Evolutionary conservation across 2,797 vertebrate species (phyloP).

Genomic region (Varecia variegata): DNA sequence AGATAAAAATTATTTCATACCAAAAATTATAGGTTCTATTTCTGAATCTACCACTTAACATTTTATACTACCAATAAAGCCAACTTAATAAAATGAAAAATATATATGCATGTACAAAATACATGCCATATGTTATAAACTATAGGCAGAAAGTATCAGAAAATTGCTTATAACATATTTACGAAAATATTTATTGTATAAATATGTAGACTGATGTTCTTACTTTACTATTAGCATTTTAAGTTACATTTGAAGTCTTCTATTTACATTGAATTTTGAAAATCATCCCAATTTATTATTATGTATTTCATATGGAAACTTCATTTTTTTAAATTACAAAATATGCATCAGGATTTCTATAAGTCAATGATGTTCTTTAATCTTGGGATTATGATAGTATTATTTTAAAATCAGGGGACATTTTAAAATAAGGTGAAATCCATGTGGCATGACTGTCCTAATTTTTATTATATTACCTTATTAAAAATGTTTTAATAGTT

Average conservation of each 20-base stretch:
- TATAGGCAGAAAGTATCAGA: neutral
- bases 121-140: neutral
- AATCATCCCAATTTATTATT: neutral
- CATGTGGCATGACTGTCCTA: neutral
- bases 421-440: constrained; percentile 12
- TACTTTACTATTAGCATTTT: neutral
- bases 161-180: neutral
- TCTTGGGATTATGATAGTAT: neutral
- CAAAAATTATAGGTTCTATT: neutral
- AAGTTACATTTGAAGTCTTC: neutral
- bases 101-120: neutral
- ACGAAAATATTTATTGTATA: neutral
- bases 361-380: neutral
- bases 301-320: neutral
- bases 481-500: neutral
- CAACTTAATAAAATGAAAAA: neutral
- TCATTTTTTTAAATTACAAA: neutral
- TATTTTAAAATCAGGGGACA: neutral
- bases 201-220: neutral
- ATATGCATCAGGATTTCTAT: neutral
- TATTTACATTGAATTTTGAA: neutral
- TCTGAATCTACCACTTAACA: neutral
- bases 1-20: neutral
- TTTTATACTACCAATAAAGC: neutral
- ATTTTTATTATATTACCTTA: neutral